Conservation (phyloP, 2,888 invertebrate species). For the Trichacis sp. region DNA sequence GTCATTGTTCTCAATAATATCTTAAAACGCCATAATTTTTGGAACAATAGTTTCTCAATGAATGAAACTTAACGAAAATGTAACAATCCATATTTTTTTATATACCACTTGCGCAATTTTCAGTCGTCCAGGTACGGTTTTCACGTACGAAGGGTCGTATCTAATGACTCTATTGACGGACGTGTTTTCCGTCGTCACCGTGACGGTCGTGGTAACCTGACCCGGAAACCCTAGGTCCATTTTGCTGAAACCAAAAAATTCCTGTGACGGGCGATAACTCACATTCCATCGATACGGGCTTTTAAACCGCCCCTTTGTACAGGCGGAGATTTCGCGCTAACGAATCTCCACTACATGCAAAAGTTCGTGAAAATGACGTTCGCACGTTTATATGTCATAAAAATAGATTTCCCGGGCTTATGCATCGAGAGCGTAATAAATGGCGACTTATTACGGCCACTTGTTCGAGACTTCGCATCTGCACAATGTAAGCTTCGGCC, state of each 20-base stretch:
- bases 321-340: too few relatives aligned
- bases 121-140: slow-evolving; percentile 80
- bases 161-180: slow-evolving; percentile 81
- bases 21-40: too few relatives aligned
- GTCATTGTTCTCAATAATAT: too few relatives aligned
- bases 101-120: slow-evolving; percentile 84
- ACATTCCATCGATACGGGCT: background rate
- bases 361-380: background rate
- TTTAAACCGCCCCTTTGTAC: background rate
- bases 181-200: slow-evolving; percentile 71
- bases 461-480: background rate
- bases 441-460: background rate
- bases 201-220: slow-evolving; percentile 79
- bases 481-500: background rate
- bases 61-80: too few relatives aligned
- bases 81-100: slow-evolving; percentile 14
- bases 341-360: too few relatives aligned
- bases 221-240: slow-evolving; percentile 79
- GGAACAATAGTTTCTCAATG: too few relatives aligned
- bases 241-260: slow-evolving; percentile 20
- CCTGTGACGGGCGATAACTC: background rate
- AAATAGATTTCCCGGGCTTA: background rate
- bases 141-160: slow-evolving; percentile 80
- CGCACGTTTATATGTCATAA: background rate
- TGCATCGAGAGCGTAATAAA: background rate